Conservation (phyloP, 2,113 vertebrate species). For the Zosterops pallidus region DNA sequence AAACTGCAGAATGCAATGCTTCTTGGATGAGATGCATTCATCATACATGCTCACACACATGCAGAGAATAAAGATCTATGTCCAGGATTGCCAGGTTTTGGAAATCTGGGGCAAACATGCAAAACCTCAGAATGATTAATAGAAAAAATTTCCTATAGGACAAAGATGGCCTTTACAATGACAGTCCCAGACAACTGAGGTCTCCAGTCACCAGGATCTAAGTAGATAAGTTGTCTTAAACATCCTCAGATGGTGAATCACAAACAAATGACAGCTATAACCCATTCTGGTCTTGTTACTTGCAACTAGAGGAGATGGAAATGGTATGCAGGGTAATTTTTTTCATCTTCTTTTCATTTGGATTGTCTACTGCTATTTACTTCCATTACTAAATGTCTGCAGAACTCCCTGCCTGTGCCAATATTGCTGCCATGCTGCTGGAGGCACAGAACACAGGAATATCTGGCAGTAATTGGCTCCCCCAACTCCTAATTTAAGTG, state of each 20-base stretch:
- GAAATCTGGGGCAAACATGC: neutral
- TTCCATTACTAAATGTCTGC: neutral
- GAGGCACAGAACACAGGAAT: neutral
- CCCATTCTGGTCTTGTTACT: neutral
- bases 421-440: neutral
- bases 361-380: neutral
- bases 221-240: neutral
- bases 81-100: neutral
- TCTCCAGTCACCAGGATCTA: neutral
- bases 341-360: neutral
- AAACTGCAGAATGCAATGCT: neutral
- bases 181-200: neutral
- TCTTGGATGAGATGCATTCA: neutral
- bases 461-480: conserved; percentile 15
- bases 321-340: neutral
- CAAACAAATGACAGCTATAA: neutral
- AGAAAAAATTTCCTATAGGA: neutral
- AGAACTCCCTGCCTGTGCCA: neutral
- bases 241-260: neutral
- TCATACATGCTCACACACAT: neutral
- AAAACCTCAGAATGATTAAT: neutral
- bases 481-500: neutral
- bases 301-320: neutral
- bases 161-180: neutral
- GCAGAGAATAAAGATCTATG: neutral